phyloP scores from a whole-genome alignment of 1,140 invertebrate species.

The Drosophila pruinosa region DNA sequence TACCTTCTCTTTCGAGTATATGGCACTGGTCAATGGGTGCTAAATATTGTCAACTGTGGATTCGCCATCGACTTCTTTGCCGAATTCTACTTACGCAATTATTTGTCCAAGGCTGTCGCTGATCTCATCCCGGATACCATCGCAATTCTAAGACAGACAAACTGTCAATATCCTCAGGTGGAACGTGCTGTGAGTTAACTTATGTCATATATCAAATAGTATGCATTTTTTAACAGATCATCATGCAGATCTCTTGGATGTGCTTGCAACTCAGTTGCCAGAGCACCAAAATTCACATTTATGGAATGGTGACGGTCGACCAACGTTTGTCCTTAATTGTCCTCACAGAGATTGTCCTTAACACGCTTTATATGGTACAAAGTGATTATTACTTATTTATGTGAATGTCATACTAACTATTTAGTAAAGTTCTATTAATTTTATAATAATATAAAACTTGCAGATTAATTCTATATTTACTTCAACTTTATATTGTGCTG shows the following conservation, averaged over 20 bases:
- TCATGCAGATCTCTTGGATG: neutral
- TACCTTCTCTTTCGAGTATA: too few species aligned
- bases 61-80: too few species aligned
- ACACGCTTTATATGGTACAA: conserved; percentile 5
- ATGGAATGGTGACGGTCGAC: neutral
- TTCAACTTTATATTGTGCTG: too few species aligned
- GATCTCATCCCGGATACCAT: too few species aligned
- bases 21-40: too few species aligned
- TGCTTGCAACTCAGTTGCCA: conserved; percentile 1
- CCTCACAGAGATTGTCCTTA: neutral
- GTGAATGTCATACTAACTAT: neutral
- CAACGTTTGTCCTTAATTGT: neutral
- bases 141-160: too few species aligned
- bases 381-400: neutral
- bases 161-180: neutral
- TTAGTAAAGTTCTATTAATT: too few species aligned
- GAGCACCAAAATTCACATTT: neutral
- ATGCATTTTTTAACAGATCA: neutral
- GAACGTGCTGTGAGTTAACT: neutral
- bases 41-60: too few species aligned
- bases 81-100: neutral
- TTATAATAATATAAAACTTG: too few species aligned
- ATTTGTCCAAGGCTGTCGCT: too few species aligned
- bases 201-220: neutral
- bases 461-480: too few species aligned